Evolutionary conservation across 2,797 vertebrate species (phyloP).

Genomic region (Oophaga sylvatica): DNA sequence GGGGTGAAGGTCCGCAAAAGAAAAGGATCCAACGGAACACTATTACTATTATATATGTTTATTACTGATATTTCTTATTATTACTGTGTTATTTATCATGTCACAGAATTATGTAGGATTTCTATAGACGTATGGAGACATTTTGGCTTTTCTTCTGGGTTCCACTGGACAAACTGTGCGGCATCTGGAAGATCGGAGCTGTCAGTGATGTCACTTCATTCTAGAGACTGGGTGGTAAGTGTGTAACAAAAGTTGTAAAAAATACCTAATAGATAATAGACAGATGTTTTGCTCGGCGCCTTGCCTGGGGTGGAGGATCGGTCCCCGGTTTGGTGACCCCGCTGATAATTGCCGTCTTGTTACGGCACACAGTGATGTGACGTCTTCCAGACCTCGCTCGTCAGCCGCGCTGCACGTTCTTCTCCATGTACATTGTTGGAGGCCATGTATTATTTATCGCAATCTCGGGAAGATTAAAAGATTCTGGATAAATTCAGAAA

Average conservation of each 20-base stretch:
- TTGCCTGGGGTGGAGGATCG: too few relatives aligned
- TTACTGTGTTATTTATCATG: too few relatives aligned
- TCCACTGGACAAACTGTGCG: too few relatives aligned
- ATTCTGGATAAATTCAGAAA: slow-evolving; percentile 26
- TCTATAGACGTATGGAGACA: too few relatives aligned
- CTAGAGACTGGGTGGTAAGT: too few relatives aligned
- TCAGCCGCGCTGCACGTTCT: not conserved
- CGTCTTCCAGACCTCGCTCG: not conserved
- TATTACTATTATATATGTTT: not conserved
- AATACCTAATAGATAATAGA: not conserved
- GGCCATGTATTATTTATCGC: slow-evolving; percentile 38
- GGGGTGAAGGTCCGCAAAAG: not conserved
- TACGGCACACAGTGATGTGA: not conserved
- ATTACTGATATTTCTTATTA: not conserved
- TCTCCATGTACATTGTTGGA: not conserved
- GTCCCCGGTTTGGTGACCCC: not conserved
- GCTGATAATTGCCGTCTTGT: not conserved
- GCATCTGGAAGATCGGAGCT: too few relatives aligned
- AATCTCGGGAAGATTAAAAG: slow-evolving; percentile 40
- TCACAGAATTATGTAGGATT: too few relatives aligned
- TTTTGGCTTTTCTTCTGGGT: too few relatives aligned
- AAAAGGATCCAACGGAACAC: not conserved
- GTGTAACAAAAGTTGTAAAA: too few relatives aligned
- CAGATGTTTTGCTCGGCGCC: not conserved
- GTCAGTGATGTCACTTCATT: too few relatives aligned